Evolutionary conservation across 2,888 invertebrate genomes (phyloP).

Genomic region (Monopis laevigella): DNA sequence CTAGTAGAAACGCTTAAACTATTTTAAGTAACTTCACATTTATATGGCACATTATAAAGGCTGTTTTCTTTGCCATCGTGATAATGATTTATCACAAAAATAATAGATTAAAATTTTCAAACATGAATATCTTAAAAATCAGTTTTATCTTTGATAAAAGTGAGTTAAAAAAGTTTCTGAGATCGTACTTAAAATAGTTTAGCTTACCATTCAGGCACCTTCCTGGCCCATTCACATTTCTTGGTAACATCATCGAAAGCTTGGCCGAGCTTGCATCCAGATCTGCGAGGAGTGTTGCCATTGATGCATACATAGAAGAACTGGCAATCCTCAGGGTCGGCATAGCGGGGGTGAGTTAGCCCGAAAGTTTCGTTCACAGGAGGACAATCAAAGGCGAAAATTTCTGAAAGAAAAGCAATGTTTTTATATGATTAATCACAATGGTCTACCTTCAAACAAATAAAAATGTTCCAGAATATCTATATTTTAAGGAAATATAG

Average conservation of each 20-base stretch:
- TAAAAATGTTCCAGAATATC: too few relatives aligned
- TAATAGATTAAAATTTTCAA: too few relatives aligned
- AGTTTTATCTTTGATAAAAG: too few relatives aligned
- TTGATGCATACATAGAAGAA: constrained; percentile 94
- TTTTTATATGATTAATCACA: neutral
- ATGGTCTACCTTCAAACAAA: neutral
- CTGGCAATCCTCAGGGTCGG: constrained; percentile 90
- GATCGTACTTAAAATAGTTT: too few relatives aligned
- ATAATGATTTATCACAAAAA: too few relatives aligned
- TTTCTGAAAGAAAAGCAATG: constrained; percentile 61
- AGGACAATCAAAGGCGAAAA: constrained; percentile 86
- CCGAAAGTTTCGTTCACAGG: constrained; percentile 77
- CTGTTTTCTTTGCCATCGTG: too few relatives aligned
- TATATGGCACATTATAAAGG: too few relatives aligned
- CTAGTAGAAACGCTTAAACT: too few relatives aligned
- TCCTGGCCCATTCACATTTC: constrained; percentile 87
- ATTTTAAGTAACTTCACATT: too few relatives aligned
- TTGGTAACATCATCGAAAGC: constrained; percentile 85
- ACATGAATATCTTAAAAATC: too few relatives aligned
- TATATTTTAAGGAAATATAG: too few relatives aligned
- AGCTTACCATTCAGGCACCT: constrained; percentile 89
- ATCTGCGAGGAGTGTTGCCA: constrained; percentile 83
- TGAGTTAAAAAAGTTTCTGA: neutral
- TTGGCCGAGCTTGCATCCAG: constrained; percentile 88
- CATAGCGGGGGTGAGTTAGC: constrained; percentile 84